Evolutionary conservation across 2,888 invertebrate species (phyloP).

Genomic region (Meliscaeva auricollis): DNA sequence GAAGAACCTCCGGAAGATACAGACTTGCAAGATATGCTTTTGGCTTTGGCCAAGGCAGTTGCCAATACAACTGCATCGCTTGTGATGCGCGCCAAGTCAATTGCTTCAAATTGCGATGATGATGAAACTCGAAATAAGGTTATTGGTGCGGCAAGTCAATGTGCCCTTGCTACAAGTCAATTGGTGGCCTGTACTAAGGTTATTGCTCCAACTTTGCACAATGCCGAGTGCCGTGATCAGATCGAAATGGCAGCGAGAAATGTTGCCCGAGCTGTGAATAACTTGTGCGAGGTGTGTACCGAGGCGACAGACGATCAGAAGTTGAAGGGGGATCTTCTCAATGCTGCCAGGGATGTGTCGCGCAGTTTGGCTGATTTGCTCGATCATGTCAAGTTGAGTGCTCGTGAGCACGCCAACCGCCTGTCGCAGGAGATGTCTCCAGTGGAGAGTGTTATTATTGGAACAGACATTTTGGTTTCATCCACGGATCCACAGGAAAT

Average conservation of each 20-base stretch:
- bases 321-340: conserved; percentile 90
- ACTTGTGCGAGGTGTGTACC: conserved; percentile 92
- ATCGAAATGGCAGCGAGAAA: conserved; percentile 96
- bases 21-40: conserved; percentile 94
- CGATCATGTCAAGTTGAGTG: conserved; percentile 93
- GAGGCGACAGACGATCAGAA: conserved; percentile 89
- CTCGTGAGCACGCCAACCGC: conserved; percentile 87
- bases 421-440: conserved; percentile 90
- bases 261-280: conserved; percentile 96
- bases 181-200: conserved; percentile 98
- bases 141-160: conserved; percentile 98
- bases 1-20: conserved; percentile 94
- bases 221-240: conserved; percentile 94
- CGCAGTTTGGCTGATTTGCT: conserved; percentile 94
- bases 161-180: conserved; percentile 98
- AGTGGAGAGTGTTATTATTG: conserved; percentile 95
- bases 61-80: conserved; percentile 99
- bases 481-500: conserved; percentile 96
- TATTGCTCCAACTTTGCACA: conserved; percentile 93
- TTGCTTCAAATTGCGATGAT: conserved; percentile 94
- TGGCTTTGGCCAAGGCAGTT: conserved; percentile 97
- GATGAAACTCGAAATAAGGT: conserved; percentile 86
- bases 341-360: conserved; percentile 94
- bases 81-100: conserved; percentile 97
- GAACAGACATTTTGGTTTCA: conserved; percentile 94